A percentile compares a stretch with the other conserved stretches of the same genome.
Evolutionary conservation across 2,888 invertebrate genomes (phyloP).

Genomic region (Linyphia triangularis): DNA sequence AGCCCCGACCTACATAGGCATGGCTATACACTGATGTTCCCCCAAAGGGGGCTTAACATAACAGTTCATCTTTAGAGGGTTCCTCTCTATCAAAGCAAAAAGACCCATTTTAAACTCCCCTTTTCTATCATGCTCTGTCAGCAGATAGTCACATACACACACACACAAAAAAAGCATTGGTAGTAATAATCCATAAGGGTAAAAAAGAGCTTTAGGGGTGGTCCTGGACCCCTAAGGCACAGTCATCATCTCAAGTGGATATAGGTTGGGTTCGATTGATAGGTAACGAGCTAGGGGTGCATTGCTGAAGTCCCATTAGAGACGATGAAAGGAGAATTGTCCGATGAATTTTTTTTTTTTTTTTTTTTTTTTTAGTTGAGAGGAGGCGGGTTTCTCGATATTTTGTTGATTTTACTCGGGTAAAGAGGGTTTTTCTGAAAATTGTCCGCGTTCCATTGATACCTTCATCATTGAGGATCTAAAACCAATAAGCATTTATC

Average conservation of each 20-base stretch:
- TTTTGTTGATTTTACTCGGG: background rate
- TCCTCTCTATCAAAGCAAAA: constrained; percentile 12
- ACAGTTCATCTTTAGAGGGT: constrained; percentile 31
- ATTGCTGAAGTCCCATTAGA: constrained; percentile 67
- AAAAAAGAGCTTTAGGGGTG: constrained; percentile 11
- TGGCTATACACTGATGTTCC: background rate
- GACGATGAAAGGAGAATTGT: constrained; percentile 51
- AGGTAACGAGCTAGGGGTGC: constrained; percentile 64
- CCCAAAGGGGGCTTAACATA: constrained; percentile 55
- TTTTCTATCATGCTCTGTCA: constrained; percentile 2
- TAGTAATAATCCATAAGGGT: constrained; percentile 30
- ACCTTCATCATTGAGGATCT: too few species aligned
- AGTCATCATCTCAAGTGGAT: constrained; percentile 70
- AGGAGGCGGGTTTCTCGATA: background rate
- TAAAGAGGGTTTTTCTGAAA: too few species aligned
- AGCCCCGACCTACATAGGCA: background rate
- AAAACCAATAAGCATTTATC: too few species aligned
- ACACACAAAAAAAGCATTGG: constrained; percentile 23
- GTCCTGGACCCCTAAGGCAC: constrained; percentile 62
- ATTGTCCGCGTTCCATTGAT: too few species aligned
- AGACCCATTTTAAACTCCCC: constrained; percentile 37
- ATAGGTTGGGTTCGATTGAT: constrained; percentile 48
- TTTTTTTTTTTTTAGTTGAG: background rate
- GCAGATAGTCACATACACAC: background rate
- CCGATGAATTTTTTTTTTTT: constrained; percentile 58